Evolutionary conservation across 2,113 vertebrate genomes (phyloP).

Genomic region (Brachypteracias leptosomus): DNA sequence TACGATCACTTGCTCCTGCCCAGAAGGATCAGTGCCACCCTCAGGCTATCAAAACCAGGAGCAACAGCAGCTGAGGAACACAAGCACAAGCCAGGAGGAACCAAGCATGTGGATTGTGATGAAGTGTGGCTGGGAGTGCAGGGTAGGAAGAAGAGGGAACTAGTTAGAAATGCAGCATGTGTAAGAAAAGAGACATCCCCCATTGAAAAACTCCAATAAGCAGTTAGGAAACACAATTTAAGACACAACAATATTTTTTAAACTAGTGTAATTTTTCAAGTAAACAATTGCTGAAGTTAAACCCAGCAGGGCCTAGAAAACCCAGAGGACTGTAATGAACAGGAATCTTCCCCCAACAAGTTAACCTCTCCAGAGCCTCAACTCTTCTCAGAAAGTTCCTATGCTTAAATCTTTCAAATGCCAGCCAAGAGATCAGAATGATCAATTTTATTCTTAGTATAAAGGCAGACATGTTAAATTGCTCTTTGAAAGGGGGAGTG

Average conservation of each 20-base stretch:
- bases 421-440: background rate
- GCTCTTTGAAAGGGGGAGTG: background rate
- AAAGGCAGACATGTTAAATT: background rate
- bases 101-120: rapidly evolving
- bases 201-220: background rate
- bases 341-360: background rate
- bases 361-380: background rate
- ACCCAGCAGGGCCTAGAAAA: background rate
- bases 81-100: background rate
- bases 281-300: background rate
- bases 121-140: background rate
- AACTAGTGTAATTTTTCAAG: background rate
- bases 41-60: background rate
- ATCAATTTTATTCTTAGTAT: background rate
- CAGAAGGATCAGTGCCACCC: background rate
- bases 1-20: background rate
- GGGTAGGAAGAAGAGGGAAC: background rate
- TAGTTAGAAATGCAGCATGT: background rate
- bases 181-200: background rate
- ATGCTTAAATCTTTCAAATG: background rate
- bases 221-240: background rate
- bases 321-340: background rate
- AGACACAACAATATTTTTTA: background rate
- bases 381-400: background rate
- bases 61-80: background rate